Evolutionary conservation across 2,888 invertebrate species (phyloP), one percentile per base, ranked within the genome.

Genomic region (Alsophila aescularia): DNA sequence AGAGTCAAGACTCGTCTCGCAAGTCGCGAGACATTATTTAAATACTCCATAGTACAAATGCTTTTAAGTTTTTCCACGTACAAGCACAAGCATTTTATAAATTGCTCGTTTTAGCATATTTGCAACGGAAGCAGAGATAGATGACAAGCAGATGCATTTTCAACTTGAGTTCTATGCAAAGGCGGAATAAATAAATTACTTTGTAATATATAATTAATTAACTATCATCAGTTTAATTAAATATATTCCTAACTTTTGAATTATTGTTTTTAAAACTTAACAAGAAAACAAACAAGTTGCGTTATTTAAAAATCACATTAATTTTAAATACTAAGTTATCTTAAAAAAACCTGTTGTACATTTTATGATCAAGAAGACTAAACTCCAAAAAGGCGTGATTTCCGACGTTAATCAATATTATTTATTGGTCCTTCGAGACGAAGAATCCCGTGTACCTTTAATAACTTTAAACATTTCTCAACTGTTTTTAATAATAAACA

Each of bases 391-490:
- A 56, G 63, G 58, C 52, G 52, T 48, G 54, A 52, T 61, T 60
- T 60, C 69, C 60, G 59, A 59, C 65, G 52, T 54, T 24, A 6
- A 24, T 51, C 31, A 56, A 52, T 59, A 57, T 55, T 62, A 60
- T 67, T 57, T 50, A 40, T 45, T 16, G 24, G 18, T 5, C 27
- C 49, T 24, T 14, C 13, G 49, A 65, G 71, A 66, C 65, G 64
- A 67, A 64, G 64, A 31, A 63, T 66, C 62, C 52, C n/a, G n/a
- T n/a, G 64, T 69, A 69, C 64, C 68, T 71, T 55, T 70, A 68
- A 73, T 69, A 63, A 59, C 60, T 57, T 64, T 57, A 70, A 72
- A 68, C 60, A 70, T 74, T 66, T n/a, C n/a, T n/a, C n/a, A n/a
- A 66, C 53, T 60, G 64, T 68, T 70, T 72, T 66, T 69, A 74